Base-by-base conservation (phyloP, 2,888 invertebrate species). In the Odontomyia ornata region DNA sequence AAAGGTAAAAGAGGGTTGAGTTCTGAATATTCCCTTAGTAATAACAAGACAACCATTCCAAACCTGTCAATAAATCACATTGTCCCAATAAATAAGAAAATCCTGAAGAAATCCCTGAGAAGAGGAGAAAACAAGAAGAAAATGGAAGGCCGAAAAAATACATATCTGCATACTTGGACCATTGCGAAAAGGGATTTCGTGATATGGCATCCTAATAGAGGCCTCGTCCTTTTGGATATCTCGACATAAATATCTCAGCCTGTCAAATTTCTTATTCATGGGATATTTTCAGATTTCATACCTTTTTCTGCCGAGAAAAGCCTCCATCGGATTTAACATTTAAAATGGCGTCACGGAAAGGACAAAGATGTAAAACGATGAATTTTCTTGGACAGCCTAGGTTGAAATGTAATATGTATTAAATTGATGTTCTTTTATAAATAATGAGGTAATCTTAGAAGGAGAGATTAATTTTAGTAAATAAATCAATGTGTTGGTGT, bases 201-300 rank as follows among this genome's bases (percentile, higher is more conserved):
- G 57, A 73, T 73, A 57, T 52, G 46, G 73, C 62, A 60, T 75
- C 64, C 75, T 64, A 75, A 75, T 75, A 64, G 75, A 75, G 60
- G 30, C 67, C 75, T 75, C 57, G 28, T 75, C 30, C 46, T 52
- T 60, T n/a, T 28, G 43, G 69, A 76, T 76, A 78, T 72, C 65
- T 72, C 36, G 77, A 80, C 76, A 81, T 81, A 81, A 81, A 81
- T 81, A 80, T 80, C 77, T 80, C 77, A 76, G 77, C 77, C 80
- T 81, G 81, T 81, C 81, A 81, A 80, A 81, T 80, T 81, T 81
- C 75, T 78, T 81, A 81, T 81, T 81, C 81, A 81, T 81, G 79
- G 36, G 81, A 80, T 80, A 80, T 79, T 80, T 80, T 78, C 69
- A 79, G 80, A 80, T 81, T 81, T 81, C 77, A 79, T 78, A 78